These are phyloP conservation scores for Lycorma delicatula DNA, from an alignment of 1,140 invertebrate genomes.

Conservation along the genomic window DNA sequence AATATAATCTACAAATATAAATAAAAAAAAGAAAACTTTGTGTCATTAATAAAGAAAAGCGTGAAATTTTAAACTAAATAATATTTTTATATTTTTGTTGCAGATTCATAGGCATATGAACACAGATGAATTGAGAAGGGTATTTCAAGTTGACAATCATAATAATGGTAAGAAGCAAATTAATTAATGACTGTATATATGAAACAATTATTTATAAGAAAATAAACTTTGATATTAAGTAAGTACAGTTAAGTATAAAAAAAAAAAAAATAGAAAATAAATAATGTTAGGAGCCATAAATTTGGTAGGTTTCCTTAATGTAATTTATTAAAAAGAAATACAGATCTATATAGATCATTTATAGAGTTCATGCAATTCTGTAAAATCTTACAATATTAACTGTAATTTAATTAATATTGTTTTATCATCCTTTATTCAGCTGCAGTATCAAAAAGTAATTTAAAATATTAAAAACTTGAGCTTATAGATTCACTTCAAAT, in stretches of 20 bases:
- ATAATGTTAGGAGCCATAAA: neutral
- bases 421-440: no score
- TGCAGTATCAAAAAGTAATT: no score
- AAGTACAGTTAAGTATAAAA: neutral
- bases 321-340: neutral
- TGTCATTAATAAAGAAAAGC: no score
- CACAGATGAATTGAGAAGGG: neutral
- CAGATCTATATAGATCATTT: neutral
- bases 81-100: neutral
- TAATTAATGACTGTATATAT: no score
- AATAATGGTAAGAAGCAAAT: neutral
- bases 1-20: no score
- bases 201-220: no score
- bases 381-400: neutral
- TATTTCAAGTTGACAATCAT: neutral
- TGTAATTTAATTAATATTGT: neutral
- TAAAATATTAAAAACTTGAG: neutral
- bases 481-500: no score
- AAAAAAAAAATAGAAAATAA: neutral
- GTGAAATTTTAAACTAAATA: neutral
- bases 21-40: no score
- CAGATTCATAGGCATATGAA: constrained; percentile 1
- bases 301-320: neutral
- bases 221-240: neutral
- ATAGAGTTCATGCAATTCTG: neutral